Evolutionary conservation across 2,113 vertebrate species (phyloP).

Genomic region (Heterocephalus glaber): DNA sequence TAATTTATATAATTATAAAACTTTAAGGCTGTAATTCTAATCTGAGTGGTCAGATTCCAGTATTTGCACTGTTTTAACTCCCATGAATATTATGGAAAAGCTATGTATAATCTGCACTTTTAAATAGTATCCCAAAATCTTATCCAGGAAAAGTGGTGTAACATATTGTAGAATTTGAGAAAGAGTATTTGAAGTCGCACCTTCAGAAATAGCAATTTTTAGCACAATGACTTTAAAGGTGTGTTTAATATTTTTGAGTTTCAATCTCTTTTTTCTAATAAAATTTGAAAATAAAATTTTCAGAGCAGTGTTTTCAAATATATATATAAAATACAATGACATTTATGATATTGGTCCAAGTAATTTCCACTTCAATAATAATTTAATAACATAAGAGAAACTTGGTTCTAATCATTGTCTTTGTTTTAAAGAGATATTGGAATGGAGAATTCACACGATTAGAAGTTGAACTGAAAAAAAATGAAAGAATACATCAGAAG

Average conservation of each 20-base stretch:
- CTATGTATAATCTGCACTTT: neutral
- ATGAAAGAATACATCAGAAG: neutral
- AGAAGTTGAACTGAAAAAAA: neutral
- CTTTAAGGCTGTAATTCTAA: neutral
- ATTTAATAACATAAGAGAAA: neutral
- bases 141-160: neutral
- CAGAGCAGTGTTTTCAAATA: neutral
- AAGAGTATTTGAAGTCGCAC: neutral
- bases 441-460: neutral
- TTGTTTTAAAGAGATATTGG: neutral
- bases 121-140: neutral
- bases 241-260: neutral
- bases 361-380: neutral
- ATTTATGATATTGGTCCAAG: neutral
- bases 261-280: neutral
- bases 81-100: neutral
- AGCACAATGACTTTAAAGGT: neutral
- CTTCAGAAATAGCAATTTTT: neutral
- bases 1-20: neutral
- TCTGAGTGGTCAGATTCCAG: neutral
- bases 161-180: neutral
- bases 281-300: neutral
- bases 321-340: neutral
- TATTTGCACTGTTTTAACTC: neutral
- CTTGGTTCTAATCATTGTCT: neutral